A percentile compares a stretch with the other conserved stretches of the same genome.
Evolutionary conservation across 2,888 invertebrate species (phyloP).

Genomic region (Diaprepes abbreviatus): DNA sequence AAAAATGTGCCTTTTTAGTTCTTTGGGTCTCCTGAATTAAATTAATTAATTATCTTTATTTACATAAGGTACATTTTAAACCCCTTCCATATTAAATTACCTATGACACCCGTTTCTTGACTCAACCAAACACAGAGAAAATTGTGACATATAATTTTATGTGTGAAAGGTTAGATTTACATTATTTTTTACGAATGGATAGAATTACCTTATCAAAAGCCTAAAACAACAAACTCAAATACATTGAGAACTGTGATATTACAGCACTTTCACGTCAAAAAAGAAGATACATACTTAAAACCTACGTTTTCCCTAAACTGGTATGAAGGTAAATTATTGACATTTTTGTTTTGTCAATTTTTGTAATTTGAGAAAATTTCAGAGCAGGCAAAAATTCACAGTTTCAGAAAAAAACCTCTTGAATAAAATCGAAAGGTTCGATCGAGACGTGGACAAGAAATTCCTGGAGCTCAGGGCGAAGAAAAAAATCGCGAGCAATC

Average conservation of each 20-base stretch:
- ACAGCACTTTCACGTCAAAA: too few species aligned
- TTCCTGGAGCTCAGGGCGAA: conserved; percentile 46
- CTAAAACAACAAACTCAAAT: too few species aligned
- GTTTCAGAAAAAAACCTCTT: conserved; percentile 53
- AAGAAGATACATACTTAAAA: not conserved
- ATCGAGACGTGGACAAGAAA: conserved; percentile 42
- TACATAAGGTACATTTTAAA: too few species aligned
- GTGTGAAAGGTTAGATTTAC: not conserved
- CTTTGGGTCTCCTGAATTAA: too few species aligned
- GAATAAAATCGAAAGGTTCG: conserved; percentile 38
- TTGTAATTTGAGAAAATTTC: conserved; percentile 37
- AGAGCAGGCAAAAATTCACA: conserved; percentile 56
- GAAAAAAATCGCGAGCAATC: conserved; percentile 53
- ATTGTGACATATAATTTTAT: not conserved
- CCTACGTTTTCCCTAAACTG: not conserved
- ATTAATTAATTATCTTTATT: too few species aligned
- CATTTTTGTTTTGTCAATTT: conserved; percentile 31
- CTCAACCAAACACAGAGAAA: not conserved
- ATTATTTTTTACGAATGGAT: too few species aligned
- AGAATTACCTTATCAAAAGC: too few species aligned
- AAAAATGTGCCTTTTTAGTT: too few species aligned
- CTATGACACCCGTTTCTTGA: not conserved
- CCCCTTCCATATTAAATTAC: not conserved
- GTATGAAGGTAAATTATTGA: conserved; percentile 43
- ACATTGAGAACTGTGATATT: too few species aligned